phyloP scores from a whole-genome alignment of 2,797 vertebrate genomes.

The Rhinatrema bivittatum region DNA sequence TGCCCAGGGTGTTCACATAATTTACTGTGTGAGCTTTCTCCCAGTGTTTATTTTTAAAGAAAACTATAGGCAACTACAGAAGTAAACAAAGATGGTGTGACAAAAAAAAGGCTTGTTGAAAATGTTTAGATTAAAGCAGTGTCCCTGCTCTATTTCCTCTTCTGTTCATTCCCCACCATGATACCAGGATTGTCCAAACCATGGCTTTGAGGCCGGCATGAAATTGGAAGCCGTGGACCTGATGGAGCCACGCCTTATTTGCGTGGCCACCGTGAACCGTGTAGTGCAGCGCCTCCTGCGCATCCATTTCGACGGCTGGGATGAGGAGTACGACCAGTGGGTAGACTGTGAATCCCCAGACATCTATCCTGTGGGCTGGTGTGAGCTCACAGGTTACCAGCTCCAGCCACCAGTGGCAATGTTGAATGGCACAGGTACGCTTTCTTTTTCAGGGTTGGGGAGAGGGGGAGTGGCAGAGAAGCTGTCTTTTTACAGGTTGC shows the following conservation, averaged over 20 bases:
- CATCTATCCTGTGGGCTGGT: conserved; percentile 94
- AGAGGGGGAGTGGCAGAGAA: neutral
- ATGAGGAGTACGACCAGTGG: conserved; percentile 93
- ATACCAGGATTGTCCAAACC: conserved; percentile 76
- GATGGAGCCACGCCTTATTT: conserved; percentile 92
- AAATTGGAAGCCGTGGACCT: conserved; percentile 94
- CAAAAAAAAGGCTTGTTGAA: no score
- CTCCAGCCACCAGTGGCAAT: conserved; percentile 81
- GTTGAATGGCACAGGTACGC: conserved; percentile 68
- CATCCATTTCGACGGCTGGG: conserved; percentile 95
- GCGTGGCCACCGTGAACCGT: conserved; percentile 83
- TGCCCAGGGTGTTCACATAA: no score
- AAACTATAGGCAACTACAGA: no score
- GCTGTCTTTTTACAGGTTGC: neutral
- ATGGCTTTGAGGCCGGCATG: conserved; percentile 76
- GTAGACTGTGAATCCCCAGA: conserved; percentile 88
- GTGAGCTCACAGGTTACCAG: conserved; percentile 81
- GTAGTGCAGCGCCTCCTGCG: conserved; percentile 80
- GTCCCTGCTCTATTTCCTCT: no score
- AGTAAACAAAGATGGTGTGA: no score
- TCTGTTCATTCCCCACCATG: no score
- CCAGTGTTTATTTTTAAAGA: no score
- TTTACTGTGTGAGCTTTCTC: neutral
- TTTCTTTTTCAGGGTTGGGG: accelerated
- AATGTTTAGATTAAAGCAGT: no score